These are phyloP conservation scores for Boleophthalmus pectinirostris DNA, from an alignment of 2,113 vertebrate species.

Conservation along the genomic window DNA sequence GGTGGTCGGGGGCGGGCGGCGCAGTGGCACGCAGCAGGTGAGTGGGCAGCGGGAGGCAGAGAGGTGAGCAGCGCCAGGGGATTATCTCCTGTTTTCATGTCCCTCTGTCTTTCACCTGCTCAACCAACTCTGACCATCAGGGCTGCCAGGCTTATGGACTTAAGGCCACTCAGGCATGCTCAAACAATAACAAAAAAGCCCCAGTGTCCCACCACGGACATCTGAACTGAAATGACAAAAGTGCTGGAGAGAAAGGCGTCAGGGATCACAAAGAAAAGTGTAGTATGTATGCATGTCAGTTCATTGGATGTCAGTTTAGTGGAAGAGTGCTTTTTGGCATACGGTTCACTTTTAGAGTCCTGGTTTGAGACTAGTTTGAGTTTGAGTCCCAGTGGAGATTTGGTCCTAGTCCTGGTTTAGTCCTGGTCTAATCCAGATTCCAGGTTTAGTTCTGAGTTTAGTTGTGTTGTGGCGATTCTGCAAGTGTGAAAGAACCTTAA, in stretches of 20 bases:
- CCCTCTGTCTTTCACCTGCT: constrained; percentile 74
- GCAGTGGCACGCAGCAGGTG: constrained; percentile 52
- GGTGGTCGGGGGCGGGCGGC: constrained; percentile 46
- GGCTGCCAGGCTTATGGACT: constrained; percentile 32
- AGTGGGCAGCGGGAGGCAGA: constrained; percentile 46
- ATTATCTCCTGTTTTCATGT: constrained; percentile 75
- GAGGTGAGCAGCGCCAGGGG: constrained; percentile 62
- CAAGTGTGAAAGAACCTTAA: no score
- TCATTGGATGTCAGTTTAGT: neutral
- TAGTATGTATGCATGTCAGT: neutral
- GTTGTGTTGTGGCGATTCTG: no score
- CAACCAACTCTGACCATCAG: constrained; percentile 66
- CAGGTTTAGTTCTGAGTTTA: no score
- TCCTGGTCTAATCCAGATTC: no score
- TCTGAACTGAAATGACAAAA: constrained; percentile 19
- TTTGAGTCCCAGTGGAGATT: no score
- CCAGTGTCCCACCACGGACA: constrained; percentile 33
- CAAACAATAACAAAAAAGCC: constrained; percentile 49
- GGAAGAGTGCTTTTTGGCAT: neutral
- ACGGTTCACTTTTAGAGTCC: neutral
- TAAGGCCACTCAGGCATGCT: constrained; percentile 47
- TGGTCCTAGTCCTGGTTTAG: no score
- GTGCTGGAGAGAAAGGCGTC: neutral
- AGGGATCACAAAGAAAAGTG: neutral
- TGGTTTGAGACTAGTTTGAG: neutral